Base-by-base conservation (phyloP, 1,140 invertebrate species). In the Trichogramma pretiosum region DNA sequence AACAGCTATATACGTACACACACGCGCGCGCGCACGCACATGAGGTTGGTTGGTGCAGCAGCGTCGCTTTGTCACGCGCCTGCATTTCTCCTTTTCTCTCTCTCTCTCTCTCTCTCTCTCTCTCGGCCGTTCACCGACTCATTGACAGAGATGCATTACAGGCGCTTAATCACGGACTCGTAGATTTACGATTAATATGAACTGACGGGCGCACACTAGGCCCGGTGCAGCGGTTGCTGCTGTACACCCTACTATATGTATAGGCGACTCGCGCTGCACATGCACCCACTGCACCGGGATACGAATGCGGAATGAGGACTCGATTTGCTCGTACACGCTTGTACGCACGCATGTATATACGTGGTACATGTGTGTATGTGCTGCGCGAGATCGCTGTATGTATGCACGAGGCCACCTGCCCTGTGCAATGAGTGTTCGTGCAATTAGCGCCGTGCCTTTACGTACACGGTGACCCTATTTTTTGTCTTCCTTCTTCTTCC, bases 161-260 rank as follows among this genome's bases (percentile, higher is more conserved):
- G 8, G 13, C 47, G 50, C 47, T 59, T 53, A 50, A 56, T 58
- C 54, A 52, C 44, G 49, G 39, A 53, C 52, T 48, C 37, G 48
- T 32, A 30, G 46, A 50, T 53, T 56, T 49, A 51, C 42, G 45
- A 54, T 55, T 54, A 57, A 52, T 58, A 53, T 57, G 44, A 50
- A 56, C 46, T 49, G 48, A 49, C 49, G 45, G 46, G 52, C 40
- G 43, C 42, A 46, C 26, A 9, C 5, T 24, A 1, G 35, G 24
- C 33, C 5, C 4, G 11, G 28, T 4, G 14, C 38, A 14, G 14
- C 19, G 5, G 24, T 11, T 28, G 24, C 24, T 28, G 24, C 5
- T 11, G 24, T 28, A 28, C 11, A 28, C 11, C 5, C 5, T 7
- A 5, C 5, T 28, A 28, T 28, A 28, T 5, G 5, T 28, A 28